Evolutionary conservation across 1,140 invertebrate genomes (phyloP).

Genomic region (Cylas formicarius): DNA sequence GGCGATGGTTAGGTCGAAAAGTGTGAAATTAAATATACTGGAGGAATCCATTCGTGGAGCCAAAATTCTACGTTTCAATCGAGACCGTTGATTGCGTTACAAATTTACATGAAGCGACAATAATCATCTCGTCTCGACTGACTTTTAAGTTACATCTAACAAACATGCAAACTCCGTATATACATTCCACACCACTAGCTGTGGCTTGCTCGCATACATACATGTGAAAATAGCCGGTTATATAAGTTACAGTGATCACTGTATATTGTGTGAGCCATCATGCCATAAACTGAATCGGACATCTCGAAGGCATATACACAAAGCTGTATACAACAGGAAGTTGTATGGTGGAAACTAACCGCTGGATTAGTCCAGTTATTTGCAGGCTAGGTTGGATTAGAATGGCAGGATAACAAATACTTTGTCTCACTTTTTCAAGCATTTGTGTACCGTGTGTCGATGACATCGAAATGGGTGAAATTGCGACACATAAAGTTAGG

Average conservation of each 20-base stretch:
- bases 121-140: too few species aligned
- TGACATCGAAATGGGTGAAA: too few species aligned
- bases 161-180: constrained; percentile 37
- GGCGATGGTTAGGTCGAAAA: too few species aligned
- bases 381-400: too few species aligned
- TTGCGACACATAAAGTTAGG: too few species aligned
- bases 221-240: constrained; percentile 30
- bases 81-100: too few species aligned
- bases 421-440: too few species aligned
- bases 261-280: constrained; percentile 38
- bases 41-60: constrained; percentile 21
- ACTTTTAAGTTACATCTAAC: constrained; percentile 15
- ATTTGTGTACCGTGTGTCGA: too few species aligned
- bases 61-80: too few species aligned
- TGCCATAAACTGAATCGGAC: constrained; percentile 34
- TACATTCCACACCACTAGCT: constrained; percentile 37
- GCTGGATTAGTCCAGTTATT: constrained; percentile 35
- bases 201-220: constrained; percentile 38
- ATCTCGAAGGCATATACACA: constrained; percentile 30
- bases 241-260: constrained; percentile 27
- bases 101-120: too few species aligned
- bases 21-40: too few species aligned
- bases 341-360: constrained; percentile 31
- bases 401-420: too few species aligned
- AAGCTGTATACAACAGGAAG: constrained; percentile 34